These are phyloP conservation scores for Poeciliopsis prolifica DNA, from an alignment of 2,113 vertebrate species.

Conservation along the genomic window DNA sequence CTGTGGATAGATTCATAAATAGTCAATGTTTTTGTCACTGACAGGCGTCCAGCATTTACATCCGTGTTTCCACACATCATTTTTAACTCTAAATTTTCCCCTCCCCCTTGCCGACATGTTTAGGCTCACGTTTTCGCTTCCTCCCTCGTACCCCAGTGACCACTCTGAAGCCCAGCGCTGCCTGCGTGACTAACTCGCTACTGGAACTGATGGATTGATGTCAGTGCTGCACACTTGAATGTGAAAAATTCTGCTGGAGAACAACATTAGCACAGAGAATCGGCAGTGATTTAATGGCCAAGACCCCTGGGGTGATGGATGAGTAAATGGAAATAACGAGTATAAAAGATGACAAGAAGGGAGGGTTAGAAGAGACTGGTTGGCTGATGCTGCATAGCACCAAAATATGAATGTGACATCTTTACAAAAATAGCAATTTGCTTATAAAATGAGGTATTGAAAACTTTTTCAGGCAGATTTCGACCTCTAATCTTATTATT, in stretches of 20 bases:
- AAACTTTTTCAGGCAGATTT: too few relatives aligned
- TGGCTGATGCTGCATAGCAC: not conserved
- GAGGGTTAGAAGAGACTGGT: too few relatives aligned
- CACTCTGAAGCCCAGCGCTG: constrained; percentile 5
- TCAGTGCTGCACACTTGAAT: constrained; percentile 6
- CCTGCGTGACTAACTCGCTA: not conserved
- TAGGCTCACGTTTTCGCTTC: constrained; percentile 38
- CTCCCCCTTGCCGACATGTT: constrained; percentile 8
- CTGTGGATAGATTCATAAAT: constrained; percentile 28
- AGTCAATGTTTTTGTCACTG: constrained; percentile 27
- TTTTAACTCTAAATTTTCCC: not conserved
- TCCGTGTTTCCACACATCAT: not conserved
- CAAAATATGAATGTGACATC: not conserved
- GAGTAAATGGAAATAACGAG: not conserved
- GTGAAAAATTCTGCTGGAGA: constrained; percentile 1
- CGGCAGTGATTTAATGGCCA: not conserved
- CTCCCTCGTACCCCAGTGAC: not conserved
- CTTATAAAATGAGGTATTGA: not conserved
- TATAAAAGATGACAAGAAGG: not conserved
- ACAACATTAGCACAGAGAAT: not conserved
- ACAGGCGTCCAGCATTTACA: constrained; percentile 37
- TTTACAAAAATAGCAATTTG: not conserved
- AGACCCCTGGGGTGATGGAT: not conserved
- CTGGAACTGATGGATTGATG: constrained; percentile 3
- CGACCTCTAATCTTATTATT: not conserved